These are phyloP conservation scores for Corythornis vintsioides DNA, from an alignment of 2,113 vertebrate genomes.

Conservation along the genomic window DNA sequence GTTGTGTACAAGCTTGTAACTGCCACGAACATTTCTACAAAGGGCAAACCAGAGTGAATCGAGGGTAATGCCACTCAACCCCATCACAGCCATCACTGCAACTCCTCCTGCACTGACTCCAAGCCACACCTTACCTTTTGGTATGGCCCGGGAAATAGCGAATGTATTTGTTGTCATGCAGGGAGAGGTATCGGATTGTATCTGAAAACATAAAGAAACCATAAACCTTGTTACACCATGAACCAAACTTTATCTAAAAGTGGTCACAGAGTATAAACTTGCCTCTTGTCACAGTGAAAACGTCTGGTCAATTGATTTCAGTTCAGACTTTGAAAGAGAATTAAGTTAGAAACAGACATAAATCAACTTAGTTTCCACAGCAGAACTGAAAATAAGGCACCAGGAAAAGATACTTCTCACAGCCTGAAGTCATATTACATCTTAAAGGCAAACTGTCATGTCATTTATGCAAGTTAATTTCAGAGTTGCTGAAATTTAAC, in stretches of 20 bases:
- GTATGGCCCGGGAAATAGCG: conserved; percentile 97
- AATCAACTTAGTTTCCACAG: not conserved
- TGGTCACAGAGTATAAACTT: not conserved
- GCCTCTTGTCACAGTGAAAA: not conserved
- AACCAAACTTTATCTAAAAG: not conserved
- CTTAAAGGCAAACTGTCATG: not conserved
- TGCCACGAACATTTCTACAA: not conserved
- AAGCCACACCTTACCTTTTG: conserved; percentile 86
- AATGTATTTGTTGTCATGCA: conserved; percentile 99
- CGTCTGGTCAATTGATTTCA: not conserved
- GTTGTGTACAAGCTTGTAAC: fast-evolving
- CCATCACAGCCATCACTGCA: not conserved
- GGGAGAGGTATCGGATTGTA: conserved; percentile 96
- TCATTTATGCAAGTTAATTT: not conserved
- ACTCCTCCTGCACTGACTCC: not conserved
- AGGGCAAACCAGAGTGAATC: not conserved
- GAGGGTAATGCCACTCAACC: not conserved
- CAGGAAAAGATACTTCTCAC: not conserved
- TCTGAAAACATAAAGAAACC: conserved; percentile 80
- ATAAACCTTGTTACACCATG: not conserved
- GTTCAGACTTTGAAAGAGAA: not conserved
- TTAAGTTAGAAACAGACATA: not conserved
- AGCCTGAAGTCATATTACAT: not conserved
- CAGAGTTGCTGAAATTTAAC: not conserved
- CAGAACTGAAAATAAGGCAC: not conserved